A percentile compares a stretch with the other conserved stretches of the same genome.
Conservation (phyloP, 1,140 invertebrate genomes). For the Cepaea nemoralis region DNA sequence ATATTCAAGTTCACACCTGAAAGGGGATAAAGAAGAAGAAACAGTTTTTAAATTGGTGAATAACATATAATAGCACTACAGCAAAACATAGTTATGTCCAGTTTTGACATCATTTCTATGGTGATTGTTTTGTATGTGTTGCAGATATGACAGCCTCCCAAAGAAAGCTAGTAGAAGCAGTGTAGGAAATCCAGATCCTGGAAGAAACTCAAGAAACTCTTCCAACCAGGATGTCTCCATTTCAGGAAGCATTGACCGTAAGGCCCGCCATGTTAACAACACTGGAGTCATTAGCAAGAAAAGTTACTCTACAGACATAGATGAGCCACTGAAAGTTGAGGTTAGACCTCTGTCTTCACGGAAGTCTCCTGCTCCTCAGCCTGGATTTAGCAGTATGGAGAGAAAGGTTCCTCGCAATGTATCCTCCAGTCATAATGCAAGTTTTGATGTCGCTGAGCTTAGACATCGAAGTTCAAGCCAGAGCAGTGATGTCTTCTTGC, state of each 20-base stretch:
- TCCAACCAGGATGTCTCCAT: neutral
- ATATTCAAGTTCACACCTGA: too few relatives aligned
- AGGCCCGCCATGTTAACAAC: slow-evolving; percentile 4
- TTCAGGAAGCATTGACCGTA: slow-evolving; percentile 18
- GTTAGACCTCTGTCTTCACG: neutral
- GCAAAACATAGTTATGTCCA: too few relatives aligned
- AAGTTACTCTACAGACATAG: neutral
- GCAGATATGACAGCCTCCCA: slow-evolving; percentile 20
- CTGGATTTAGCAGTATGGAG: slow-evolving; percentile 31
- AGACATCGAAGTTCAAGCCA: slow-evolving; percentile 10
- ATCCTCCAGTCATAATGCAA: slow-evolving; percentile 16
- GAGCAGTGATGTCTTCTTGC: slow-evolving; percentile 31
- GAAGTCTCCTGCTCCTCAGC: slow-evolving; percentile 25
- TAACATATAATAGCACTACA: too few relatives aligned
- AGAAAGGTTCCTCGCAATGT: slow-evolving; percentile 1
- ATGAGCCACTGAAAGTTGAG: slow-evolving; percentile 15
- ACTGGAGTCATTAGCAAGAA: slow-evolving; percentile 17
- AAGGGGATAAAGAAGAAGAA: too few relatives aligned
- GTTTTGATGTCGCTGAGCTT: slow-evolving; percentile 24
- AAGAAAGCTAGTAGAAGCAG: neutral
- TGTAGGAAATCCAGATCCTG: neutral
- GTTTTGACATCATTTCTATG: neutral
- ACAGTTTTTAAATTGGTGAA: too few relatives aligned
- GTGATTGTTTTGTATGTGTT: neutral
- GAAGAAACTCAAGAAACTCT: neutral